Percentiles rank a stretch among this genome's conserved stretches.
These are phyloP conservation scores for Diceros bicornis DNA, from an alignment of 2,797 vertebrate species.

Conservation along the genomic window DNA sequence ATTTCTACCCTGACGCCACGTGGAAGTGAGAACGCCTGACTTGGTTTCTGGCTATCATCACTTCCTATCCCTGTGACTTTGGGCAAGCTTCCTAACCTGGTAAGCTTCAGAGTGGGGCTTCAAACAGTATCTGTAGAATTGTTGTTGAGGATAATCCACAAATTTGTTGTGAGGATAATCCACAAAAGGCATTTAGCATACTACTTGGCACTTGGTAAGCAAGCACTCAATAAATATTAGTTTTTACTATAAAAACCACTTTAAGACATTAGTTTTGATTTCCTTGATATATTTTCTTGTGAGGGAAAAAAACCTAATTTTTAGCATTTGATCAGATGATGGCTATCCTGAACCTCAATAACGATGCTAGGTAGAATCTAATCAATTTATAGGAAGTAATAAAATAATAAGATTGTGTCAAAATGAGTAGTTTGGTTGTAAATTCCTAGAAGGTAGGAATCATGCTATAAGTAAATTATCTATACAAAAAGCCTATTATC, in stretches of 20 bases:
- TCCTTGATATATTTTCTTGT: constrained; percentile 10
- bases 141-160: background rate
- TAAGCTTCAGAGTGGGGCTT: background rate
- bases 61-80: background rate
- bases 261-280: constrained; percentile 46
- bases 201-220: background rate
- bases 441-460: constrained; percentile 42
- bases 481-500: background rate
- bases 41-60: background rate
- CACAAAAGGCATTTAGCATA: background rate
- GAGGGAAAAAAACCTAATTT: constrained; percentile 5
- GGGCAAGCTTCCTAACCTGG: background rate
- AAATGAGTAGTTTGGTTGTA: background rate
- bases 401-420: constrained; percentile 22
- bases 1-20: constrained; percentile 1
- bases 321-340: background rate
- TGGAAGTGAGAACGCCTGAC: background rate
- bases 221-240: background rate
- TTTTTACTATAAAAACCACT: constrained; percentile 62
- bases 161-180: background rate
- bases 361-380: background rate
- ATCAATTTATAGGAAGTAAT: constrained; percentile 34
- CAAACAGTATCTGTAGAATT: background rate
- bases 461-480: constrained; percentile 31
- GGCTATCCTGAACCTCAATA: constrained; percentile 52